These are phyloP conservation scores for Standfussiana lucernea DNA, from an alignment of 2,888 invertebrate species.

Conservation along the genomic window DNA sequence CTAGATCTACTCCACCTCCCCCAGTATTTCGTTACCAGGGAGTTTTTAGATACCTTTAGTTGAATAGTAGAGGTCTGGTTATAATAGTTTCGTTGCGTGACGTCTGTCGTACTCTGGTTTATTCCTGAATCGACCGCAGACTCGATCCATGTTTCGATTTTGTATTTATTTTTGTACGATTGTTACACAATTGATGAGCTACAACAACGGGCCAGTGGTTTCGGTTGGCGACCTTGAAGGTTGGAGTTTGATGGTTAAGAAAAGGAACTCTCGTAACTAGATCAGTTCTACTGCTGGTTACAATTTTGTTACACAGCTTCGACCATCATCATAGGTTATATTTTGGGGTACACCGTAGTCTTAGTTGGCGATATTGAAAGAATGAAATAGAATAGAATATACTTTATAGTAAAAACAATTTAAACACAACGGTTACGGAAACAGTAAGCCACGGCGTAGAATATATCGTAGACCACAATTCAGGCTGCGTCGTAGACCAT, in stretches of 20 bases:
- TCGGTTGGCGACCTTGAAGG: conserved; percentile 16
- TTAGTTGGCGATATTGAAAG: not conserved
- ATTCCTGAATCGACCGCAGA: conserved; percentile 65
- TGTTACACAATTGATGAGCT: conserved; percentile 43
- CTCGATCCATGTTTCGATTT: conserved; percentile 60
- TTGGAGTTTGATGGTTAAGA: not conserved
- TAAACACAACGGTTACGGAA: too few relatives aligned
- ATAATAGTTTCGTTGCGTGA: conserved; percentile 63
- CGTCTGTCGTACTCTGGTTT: conserved; percentile 58
- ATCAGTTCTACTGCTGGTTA: not conserved
- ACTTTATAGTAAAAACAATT: too few relatives aligned
- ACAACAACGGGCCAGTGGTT: conserved; percentile 12
- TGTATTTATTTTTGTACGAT: conserved; percentile 47
- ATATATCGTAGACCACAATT: too few relatives aligned
- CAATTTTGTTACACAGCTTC: not conserved
- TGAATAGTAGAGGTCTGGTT: conserved; percentile 49
- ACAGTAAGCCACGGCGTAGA: not conserved
- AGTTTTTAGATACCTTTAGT: conserved; percentile 7
- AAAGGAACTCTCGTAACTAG: not conserved
- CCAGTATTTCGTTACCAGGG: not conserved
- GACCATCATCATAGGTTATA: not conserved
- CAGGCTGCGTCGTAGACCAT: not conserved
- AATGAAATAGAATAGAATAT: too few relatives aligned
- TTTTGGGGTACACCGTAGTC: not conserved
- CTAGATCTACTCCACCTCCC: conserved; percentile 53